Base-by-base conservation (phyloP, 2,797 vertebrate species). In the Leuciscus waleckii region DNA sequence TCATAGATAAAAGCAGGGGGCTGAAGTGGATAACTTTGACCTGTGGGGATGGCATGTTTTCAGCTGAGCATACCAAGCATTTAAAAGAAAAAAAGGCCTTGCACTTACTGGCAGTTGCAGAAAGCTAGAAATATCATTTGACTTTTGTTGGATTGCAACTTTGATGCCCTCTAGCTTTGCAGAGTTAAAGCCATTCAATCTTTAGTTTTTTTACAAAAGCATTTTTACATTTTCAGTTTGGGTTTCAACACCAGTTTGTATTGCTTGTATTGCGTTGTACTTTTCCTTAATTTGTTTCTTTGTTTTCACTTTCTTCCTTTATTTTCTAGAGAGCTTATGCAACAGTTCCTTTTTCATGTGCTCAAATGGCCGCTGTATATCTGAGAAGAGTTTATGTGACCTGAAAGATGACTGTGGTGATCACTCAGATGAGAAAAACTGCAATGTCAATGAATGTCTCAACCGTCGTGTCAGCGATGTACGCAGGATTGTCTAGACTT, bases 401-500 rank as follows among this genome's bases (percentile, higher is more conserved):
- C 94, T 91, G 82, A 96, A 93, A 86, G 96, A 98, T 87, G 97
- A 99, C 88, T 99, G 98, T 68, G 97, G 96, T 0, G 98, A 99
- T 92, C 95, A 94, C 29, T 98, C 98, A 13, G 98, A 99, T 92
- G 98, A 99, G 90, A 96, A 93, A 90, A 97, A 95, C 94, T 99
- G 98, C 93, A 96, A 97, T 73, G 81, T 98, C 89, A 99, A 99
- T 67, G 98, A 99, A 90, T 99, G 98, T 90, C 94, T 98, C 87
- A 99, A 99, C 91, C 97, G 98, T 73, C 93, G 97, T 92, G 89
- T 98, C 92, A 99, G 98, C 35, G 97, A 67, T 99, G 98, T 91
- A 97, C 97, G 3, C 98, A 99, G 81, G 98, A 99, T 87, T 99
- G 98, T 90, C 97, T 98, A 86, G 98, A 99, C 89, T 96, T 99